A percentile compares a stretch with the other conserved stretches of the same genome.
Conservation (phyloP, 2,888 invertebrate species). For the Smittia aterrima region DNA sequence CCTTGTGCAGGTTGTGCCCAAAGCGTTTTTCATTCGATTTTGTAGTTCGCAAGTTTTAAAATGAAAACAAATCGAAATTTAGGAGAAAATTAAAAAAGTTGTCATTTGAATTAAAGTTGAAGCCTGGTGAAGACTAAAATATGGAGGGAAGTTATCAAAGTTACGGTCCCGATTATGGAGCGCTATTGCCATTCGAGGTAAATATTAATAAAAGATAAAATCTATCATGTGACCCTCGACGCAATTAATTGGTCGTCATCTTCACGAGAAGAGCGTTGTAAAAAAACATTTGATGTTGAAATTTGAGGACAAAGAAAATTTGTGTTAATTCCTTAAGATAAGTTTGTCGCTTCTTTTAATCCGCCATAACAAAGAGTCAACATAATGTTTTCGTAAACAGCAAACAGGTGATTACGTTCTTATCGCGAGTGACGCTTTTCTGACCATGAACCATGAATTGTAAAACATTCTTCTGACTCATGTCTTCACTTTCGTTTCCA, state of each 20-base stretch:
- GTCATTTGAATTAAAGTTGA: no score
- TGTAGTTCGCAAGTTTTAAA: no score
- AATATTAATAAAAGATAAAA: conserved; percentile 41
- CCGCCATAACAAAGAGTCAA: background rate
- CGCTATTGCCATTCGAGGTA: conserved; percentile 52
- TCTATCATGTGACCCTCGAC: conserved; percentile 30
- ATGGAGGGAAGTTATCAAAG: background rate
- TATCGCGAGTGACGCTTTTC: background rate
- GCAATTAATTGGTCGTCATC: no score
- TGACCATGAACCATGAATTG: background rate
- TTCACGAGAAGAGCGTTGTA: background rate
- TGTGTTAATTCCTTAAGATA: background rate
- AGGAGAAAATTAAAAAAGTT: no score
- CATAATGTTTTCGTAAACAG: background rate
- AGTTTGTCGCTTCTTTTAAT: conserved; percentile 13
- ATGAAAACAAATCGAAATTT: no score
- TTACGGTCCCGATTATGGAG: conserved; percentile 47
- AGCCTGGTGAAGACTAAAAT: no score
- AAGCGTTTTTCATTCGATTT: no score
- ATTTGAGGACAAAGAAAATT: background rate
- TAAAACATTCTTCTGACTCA: background rate
- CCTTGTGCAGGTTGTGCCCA: no score
- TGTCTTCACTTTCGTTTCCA: background rate
- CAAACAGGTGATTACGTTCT: background rate
- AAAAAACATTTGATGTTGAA: background rate